Percentiles rank a stretch among this genome's conserved stretches.
Evolutionary conservation across 2,888 invertebrate species (phyloP).

Genomic region (Troilus luridus): DNA sequence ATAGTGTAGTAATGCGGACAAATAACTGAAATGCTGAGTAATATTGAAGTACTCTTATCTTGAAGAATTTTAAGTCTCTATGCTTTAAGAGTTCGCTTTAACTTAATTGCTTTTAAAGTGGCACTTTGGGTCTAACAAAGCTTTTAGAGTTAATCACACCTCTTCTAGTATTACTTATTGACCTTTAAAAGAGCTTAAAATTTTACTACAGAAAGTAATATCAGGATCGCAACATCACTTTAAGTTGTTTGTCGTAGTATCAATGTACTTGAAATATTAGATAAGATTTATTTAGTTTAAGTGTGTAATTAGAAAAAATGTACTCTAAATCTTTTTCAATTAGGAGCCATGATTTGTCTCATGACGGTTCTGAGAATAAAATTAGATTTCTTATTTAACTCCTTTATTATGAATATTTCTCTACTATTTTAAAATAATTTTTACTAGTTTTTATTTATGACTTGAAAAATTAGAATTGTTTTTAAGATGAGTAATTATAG

Average conservation of each 20-base stretch:
- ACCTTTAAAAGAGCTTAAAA: conserved; percentile 5
- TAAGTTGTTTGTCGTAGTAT: neutral
- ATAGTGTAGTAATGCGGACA: neutral
- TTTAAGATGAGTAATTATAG: neutral
- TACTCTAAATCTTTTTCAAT: no score
- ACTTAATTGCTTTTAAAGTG: conserved; percentile 31
- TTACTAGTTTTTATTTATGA: neutral
- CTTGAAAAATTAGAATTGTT: neutral
- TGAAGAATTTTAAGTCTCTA: neutral
- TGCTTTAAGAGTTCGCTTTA: neutral
- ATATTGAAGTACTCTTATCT: neutral
- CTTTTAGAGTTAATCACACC: conserved; percentile 20
- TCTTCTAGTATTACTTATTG: conserved; percentile 14
- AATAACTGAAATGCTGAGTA: neutral
- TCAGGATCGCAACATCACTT: neutral
- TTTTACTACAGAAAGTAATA: neutral
- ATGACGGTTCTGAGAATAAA: no score
- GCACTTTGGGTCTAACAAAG: conserved; percentile 1
- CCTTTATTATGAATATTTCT: neutral
- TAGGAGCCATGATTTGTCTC: no score
- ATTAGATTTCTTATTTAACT: no score
- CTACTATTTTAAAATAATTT: neutral
- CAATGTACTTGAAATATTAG: neutral
- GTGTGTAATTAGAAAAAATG: no score
- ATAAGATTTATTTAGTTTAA: no score